Conservation (phyloP, 2,888 invertebrate species). For the Hyppa rectilinea region DNA sequence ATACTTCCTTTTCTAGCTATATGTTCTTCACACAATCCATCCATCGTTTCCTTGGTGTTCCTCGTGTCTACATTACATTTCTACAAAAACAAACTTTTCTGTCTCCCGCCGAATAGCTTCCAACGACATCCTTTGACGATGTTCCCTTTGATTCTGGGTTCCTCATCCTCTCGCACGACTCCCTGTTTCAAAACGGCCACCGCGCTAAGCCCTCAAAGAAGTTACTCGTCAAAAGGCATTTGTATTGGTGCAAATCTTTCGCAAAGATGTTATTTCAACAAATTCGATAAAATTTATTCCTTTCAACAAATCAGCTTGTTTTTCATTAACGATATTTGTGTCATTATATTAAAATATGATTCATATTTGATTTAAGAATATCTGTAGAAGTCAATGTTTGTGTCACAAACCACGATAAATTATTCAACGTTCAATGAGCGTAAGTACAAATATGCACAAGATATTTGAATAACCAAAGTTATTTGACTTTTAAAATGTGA, state of each 20-base stretch:
- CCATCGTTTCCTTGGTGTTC: too few species aligned
- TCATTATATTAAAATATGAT: not conserved
- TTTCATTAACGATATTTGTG: not conserved
- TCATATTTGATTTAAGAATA: not conserved
- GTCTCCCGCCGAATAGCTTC: conserved; percentile 36
- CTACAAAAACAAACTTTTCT: conserved; percentile 10
- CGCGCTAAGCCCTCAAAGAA: conserved; percentile 57
- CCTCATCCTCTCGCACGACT: conserved; percentile 43
- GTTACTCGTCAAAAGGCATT: conserved; percentile 49
- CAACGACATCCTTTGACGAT: conserved; percentile 56
- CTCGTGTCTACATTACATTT: not conserved
- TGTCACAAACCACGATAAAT: conserved; percentile 14
- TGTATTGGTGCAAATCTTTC: conserved; percentile 49
- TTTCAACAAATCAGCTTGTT: not conserved
- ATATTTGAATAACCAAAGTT: not conserved
- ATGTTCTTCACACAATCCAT: too few species aligned
- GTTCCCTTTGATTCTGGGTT: conserved; percentile 63
- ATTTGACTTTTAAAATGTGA: conserved; percentile 20
- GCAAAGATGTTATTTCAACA: conserved; percentile 13
- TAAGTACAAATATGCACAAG: not conserved
- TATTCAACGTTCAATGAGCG: conserved; percentile 9
- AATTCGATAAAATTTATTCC: not conserved
- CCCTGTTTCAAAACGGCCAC: conserved; percentile 49
- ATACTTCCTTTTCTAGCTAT: too few species aligned
- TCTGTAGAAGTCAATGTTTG: not conserved